These are phyloP conservation scores for Cricetomys ansorgei DNA, from an alignment of 2,113 vertebrate species.

Conservation along the genomic window DNA sequence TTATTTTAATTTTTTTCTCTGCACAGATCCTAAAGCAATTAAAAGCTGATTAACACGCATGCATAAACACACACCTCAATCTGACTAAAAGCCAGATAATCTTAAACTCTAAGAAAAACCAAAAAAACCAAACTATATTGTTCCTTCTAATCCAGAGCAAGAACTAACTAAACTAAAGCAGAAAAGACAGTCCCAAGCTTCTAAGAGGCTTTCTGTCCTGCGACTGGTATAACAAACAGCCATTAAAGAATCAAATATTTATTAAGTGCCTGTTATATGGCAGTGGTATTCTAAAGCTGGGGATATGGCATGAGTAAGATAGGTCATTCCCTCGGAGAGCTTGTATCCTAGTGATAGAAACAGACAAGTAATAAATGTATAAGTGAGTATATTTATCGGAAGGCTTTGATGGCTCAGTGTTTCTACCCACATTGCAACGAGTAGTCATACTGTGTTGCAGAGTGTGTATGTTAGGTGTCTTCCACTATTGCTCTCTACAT, in stretches of 20 bases:
- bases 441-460: background rate
- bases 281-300: background rate
- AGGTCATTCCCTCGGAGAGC: background rate
- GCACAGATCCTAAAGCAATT: conserved; percentile 12
- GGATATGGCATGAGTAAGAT: background rate
- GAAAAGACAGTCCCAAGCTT: background rate
- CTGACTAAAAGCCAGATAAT: conserved; percentile 17
- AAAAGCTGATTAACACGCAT: conserved; percentile 17
- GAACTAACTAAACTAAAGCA: background rate
- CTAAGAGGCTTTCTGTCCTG: conserved; percentile 15
- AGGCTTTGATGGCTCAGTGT: background rate
- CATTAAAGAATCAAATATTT: conserved; percentile 27
- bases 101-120: background rate
- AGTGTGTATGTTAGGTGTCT: background rate
- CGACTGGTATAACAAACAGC: background rate
- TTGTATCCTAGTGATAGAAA: conserved; percentile 34
- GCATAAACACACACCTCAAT: background rate
- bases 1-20: conserved; percentile 29
- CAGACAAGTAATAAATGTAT: background rate
- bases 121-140: background rate
- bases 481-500: background rate
- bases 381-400: conserved; percentile 27
- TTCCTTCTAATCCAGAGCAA: conserved; percentile 37
- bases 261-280: background rate
- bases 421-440: background rate